These are phyloP conservation scores for Pantherophis vulpinus DNA, from an alignment of 2,797 vertebrate genomes.

Conservation along the genomic window DNA sequence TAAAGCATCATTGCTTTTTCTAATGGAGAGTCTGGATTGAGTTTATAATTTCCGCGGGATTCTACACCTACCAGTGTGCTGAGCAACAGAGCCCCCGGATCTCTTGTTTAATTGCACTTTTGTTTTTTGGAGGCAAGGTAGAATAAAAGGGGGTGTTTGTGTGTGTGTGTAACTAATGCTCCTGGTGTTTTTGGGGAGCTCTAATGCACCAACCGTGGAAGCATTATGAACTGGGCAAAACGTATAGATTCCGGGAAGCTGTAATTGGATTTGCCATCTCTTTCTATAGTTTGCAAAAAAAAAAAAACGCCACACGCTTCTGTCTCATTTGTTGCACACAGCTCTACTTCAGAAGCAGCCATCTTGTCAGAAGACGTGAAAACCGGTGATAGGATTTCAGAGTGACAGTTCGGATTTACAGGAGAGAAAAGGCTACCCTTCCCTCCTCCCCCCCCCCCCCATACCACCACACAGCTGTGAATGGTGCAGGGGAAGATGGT, in stretches of 20 bases:
- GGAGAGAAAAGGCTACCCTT: background rate
- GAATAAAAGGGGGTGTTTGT: background rate
- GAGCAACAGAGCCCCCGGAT: background rate
- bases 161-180: no score
- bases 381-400: background rate
- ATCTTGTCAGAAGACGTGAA: background rate
- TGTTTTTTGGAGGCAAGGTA: background rate
- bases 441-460: rapidly evolving
- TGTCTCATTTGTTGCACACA: background rate
- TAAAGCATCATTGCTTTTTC: background rate
- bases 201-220: background rate
- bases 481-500: background rate
- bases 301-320: background rate
- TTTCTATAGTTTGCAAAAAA: background rate
- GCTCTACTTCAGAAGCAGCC: background rate
- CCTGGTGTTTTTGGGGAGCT: background rate
- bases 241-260: background rate
- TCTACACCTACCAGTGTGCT: background rate
- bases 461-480: background rate
- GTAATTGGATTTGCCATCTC: background rate
- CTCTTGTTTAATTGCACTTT: background rate
- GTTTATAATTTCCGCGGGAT: background rate
- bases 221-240: background rate
- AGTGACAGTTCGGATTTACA: background rate
- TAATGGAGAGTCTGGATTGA: background rate